Evolutionary conservation across 2,113 vertebrate species (phyloP).

Genomic region (Lasiurus borealis): DNA sequence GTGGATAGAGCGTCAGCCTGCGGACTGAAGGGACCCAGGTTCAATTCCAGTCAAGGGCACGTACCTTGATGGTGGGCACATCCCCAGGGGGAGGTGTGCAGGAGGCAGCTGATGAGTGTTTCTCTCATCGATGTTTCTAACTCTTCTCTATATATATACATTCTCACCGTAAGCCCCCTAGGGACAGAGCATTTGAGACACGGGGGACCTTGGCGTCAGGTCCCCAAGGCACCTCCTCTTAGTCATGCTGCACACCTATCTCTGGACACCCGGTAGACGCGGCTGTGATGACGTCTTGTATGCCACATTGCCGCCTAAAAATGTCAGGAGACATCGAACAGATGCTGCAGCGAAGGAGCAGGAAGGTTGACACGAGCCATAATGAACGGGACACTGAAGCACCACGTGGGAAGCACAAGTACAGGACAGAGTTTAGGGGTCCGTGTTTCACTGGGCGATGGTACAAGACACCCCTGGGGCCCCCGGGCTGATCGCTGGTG

Average conservation of each 20-base stretch:
- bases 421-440: fast-evolving
- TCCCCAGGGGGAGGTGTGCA: too few relatives aligned
- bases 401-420: fast-evolving
- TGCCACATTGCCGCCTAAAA: neutral
- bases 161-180: neutral
- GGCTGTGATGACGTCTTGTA: fast-evolving
- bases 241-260: neutral
- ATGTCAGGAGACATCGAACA: neutral
- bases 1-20: too few relatives aligned
- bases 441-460: fast-evolving
- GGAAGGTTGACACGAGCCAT: too few relatives aligned
- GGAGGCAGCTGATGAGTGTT: too few relatives aligned
- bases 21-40: too few relatives aligned
- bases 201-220: fast-evolving
- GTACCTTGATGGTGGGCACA: too few relatives aligned
- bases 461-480: fast-evolving
- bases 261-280: neutral
- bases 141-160: neutral
- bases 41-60: too few relatives aligned
- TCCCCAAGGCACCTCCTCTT: neutral
- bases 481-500: fast-evolving
- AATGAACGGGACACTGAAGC: too few relatives aligned
- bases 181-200: neutral
- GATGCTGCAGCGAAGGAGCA: too few relatives aligned
- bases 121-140: too few relatives aligned